A percentile compares a stretch with the other conserved stretches of the same genome.
Conservation (phyloP, 2,888 invertebrate genomes). For the Platycheirus rosarum region DNA sequence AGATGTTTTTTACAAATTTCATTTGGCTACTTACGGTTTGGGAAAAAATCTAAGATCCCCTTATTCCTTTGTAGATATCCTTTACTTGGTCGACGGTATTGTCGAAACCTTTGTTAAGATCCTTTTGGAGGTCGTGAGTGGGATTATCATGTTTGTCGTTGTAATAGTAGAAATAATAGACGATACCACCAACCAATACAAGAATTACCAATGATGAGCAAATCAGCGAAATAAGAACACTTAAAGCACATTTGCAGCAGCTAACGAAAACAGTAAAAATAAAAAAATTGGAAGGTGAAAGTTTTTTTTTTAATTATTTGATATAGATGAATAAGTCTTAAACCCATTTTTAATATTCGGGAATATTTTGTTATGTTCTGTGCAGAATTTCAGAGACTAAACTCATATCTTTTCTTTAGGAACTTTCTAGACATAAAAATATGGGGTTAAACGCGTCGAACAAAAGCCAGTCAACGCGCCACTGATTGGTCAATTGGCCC, state of each 20-base stretch:
- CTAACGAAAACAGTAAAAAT: constrained; percentile 27
- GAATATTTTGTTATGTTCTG: too few relatives aligned
- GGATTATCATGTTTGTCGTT: constrained; percentile 41
- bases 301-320: too few relatives aligned
- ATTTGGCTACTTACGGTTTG: constrained; percentile 44
- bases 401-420: too few relatives aligned
- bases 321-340: too few relatives aligned
- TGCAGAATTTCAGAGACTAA: too few relatives aligned
- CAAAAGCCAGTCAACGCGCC: too few relatives aligned
- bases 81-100: constrained; percentile 43
- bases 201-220: constrained; percentile 56
- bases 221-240: constrained; percentile 58
- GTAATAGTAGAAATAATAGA: constrained; percentile 67
- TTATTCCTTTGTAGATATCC: constrained; percentile 41
- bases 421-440: too few relatives aligned
- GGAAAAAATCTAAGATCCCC: constrained; percentile 28
- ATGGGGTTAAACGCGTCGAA: too few relatives aligned
- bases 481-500: too few relatives aligned
- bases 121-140: constrained; percentile 10
- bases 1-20: too few relatives aligned
- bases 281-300: too few relatives aligned
- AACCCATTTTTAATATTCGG: too few relatives aligned
- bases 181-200: constrained; percentile 32
- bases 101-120: constrained; percentile 39
- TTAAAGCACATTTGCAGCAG: constrained; percentile 67